phyloP scores from a whole-genome alignment of 2,797 vertebrate species.

The Lagodon rhomboides region DNA sequence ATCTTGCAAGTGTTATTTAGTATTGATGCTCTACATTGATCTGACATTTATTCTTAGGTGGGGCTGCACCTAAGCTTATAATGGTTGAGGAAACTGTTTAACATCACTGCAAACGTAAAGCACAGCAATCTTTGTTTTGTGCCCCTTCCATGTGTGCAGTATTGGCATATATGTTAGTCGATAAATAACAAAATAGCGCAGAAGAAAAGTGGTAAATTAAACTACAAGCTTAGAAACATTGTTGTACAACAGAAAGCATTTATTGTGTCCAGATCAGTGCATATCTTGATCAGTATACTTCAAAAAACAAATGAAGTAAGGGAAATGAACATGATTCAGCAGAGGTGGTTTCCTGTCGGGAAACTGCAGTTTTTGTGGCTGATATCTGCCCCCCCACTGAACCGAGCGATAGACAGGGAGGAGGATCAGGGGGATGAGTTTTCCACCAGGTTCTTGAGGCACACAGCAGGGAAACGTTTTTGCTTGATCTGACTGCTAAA shows the following conservation, averaged over 20 bases:
- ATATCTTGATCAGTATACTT: background rate
- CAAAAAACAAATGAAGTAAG: background rate
- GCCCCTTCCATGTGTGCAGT: background rate
- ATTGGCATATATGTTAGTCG: background rate
- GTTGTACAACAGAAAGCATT: background rate
- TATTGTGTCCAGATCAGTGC: background rate
- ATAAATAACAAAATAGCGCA: background rate
- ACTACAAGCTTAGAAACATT: background rate
- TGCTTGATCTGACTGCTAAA: conserved; percentile 62
- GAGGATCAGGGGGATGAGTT: conserved; percentile 5
- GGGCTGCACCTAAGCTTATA: too few species aligned
- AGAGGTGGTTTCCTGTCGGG: background rate
- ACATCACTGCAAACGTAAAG: background rate
- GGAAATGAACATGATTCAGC: too few species aligned
- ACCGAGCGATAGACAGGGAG: background rate
- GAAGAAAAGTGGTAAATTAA: background rate
- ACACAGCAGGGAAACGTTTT: conserved; percentile 52
- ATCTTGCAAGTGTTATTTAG: too few species aligned
- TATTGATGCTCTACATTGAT: too few species aligned
- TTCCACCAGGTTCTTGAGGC: conserved; percentile 18
- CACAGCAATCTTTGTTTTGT: background rate
- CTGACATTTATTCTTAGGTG: too few species aligned
- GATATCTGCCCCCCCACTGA: background rate
- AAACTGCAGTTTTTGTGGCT: background rate
- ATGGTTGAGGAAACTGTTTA: too few species aligned